Evolutionary conservation across 2,888 invertebrate species (phyloP), one percentile per base, ranked within the genome.

Genomic region (Polyploca ridens): DNA sequence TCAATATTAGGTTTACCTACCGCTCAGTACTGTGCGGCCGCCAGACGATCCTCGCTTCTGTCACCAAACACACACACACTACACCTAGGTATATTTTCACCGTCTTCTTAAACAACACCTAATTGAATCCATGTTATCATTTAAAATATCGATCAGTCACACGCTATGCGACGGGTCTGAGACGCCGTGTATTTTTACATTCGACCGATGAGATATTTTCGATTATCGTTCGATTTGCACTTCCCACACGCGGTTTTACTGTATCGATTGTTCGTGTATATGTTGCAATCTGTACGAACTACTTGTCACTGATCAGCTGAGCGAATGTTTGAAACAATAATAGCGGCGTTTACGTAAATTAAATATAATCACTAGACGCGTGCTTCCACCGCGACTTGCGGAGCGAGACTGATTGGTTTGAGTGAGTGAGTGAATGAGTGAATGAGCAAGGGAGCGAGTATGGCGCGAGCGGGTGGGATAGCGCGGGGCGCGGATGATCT

Each of bases 91-190:
- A 76, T 84, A 75, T 77, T 79, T 82, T 87, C 89, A 90, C 86
- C 76, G 85, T 88, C 88, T 90, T 89, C 87, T 86, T 77, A 85
- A 85, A 87, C 81, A 85, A 86, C 88, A 91, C 88, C 80, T 91
- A 89, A 92, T 92, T 91, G 89, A 93, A 93, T 90, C 88, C 93
- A 91, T 93, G 91, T 91, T 93, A 93, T 91, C 91, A 93, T 93
- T 93, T 91, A 91, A 89, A 93, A 90, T 93, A 94, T 94, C 92
- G 93, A 94, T 93, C 92, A 91, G 91, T 90, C 90, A 90, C 92
- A 92, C 90, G 90, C 88, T 86, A 88, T 82, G 78, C 83, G 82
- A 85, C 88, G 82, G 86, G 86, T 85, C 90, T 90, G 86, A 73
- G 91, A 90, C 90, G 90, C 82, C 87, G 88, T 90, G 89, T 93